These are phyloP conservation scores for Bradysia coprophila DNA, from an alignment of 1,140 invertebrate genomes.

Conservation along the genomic window DNA sequence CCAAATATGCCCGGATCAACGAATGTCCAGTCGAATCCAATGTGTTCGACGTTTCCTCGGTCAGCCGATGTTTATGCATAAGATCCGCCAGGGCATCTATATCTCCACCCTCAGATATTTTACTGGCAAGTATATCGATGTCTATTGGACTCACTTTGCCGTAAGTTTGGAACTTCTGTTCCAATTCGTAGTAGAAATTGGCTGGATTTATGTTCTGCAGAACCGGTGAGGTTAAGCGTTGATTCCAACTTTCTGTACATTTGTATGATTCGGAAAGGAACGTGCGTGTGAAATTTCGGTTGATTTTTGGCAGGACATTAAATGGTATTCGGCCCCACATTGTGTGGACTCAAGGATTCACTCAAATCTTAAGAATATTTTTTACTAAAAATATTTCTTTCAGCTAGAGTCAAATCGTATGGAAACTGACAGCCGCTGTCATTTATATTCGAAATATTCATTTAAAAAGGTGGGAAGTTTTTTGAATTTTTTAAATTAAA, in stretches of 20 bases:
- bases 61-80: conserved; percentile 46
- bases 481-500: too few species aligned
- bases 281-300: too few species aligned
- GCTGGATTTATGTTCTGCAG: conserved; percentile 1
- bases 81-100: conserved; percentile 49
- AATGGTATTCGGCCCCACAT: too few species aligned
- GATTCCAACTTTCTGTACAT: conserved; percentile 2
- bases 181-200: conserved; percentile 1
- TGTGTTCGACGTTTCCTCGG: conserved; percentile 42
- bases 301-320: not conserved
- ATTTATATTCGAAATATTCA: too few species aligned
- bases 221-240: not conserved
- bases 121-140: conserved; percentile 53
- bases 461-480: too few species aligned
- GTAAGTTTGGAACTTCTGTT: not conserved
- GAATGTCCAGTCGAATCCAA: conserved; percentile 69
- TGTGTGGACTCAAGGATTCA: too few species aligned
- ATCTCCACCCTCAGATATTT: conserved; percentile 26
- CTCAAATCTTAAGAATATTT: too few species aligned
- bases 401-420: too few species aligned
- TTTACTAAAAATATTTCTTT: too few species aligned
- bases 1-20: conserved; percentile 45
- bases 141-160: conserved; percentile 42
- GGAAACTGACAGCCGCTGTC: too few species aligned
- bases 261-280: conserved; percentile 3